Evolutionary conservation across 1,140 invertebrate species (phyloP).

Genomic region (Apolygus lucorum): DNA sequence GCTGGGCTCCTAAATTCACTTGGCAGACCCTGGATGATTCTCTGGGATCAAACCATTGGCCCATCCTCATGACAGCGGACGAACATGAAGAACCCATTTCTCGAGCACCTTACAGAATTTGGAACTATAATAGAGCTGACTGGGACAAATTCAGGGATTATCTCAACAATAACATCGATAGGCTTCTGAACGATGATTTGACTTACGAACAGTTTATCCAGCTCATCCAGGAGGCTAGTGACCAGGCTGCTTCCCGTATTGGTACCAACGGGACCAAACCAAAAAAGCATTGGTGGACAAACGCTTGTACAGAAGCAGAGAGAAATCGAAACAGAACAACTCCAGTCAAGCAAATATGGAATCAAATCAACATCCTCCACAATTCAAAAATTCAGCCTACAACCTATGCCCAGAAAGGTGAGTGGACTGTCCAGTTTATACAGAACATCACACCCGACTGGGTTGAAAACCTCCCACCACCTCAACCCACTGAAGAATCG

Average conservation of each 20-base stretch:
- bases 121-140: too few species aligned
- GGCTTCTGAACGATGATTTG: neutral
- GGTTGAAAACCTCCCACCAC: too few species aligned
- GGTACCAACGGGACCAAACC: neutral
- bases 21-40: neutral
- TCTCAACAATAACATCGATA: neutral
- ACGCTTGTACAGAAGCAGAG: neutral
- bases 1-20: neutral
- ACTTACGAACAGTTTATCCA: neutral
- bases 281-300: neutral
- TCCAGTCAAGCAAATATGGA: too few species aligned
- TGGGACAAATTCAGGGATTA: conserved; percentile 1
- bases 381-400: too few species aligned
- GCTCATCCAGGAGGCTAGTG: neutral
- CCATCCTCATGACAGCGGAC: neutral
- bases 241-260: neutral
- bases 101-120: too few species aligned
- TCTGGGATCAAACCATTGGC: conserved; percentile 3
- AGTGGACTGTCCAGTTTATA: too few species aligned
- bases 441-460: too few species aligned
- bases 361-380: too few species aligned
- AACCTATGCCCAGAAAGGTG: too few species aligned
- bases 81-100: neutral
- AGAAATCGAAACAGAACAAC: neutral
- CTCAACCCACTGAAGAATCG: too few species aligned